These are phyloP conservation scores for Acheta domesticus DNA, from an alignment of 2,888 invertebrate species.

Conservation along the genomic window DNA sequence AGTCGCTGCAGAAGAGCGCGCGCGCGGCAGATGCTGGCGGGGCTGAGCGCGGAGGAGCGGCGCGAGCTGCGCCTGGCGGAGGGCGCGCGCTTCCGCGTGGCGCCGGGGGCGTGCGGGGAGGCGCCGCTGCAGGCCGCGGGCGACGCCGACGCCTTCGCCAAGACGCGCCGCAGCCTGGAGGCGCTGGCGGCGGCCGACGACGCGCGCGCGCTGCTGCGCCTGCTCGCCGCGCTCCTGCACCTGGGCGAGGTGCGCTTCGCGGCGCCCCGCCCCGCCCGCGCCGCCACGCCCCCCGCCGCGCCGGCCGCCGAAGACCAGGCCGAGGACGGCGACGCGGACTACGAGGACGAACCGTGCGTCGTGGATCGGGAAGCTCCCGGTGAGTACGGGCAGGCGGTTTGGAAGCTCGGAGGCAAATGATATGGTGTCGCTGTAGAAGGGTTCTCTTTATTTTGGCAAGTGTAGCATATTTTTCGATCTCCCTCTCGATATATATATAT, in stretches of 20 bases:
- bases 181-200: neutral
- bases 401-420: too few relatives aligned
- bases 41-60: neutral
- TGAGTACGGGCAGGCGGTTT: constrained; percentile 42
- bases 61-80: neutral
- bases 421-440: too few relatives aligned
- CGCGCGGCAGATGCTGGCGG: constrained; percentile 21
- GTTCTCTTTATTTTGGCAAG: too few relatives aligned
- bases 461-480: too few relatives aligned
- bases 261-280: too few relatives aligned
- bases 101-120: neutral
- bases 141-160: neutral
- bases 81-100: neutral
- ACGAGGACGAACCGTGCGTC: neutral
- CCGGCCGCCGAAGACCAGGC: neutral
- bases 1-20: too few relatives aligned
- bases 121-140: neutral
- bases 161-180: neutral
- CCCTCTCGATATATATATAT: too few relatives aligned
- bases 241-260: constrained; percentile 2
- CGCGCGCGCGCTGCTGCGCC: neutral
- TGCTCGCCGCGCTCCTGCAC: neutral
- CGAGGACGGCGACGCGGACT: neutral
- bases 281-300: neutral
- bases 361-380: neutral